Evolutionary conservation across 2,113 vertebrate genomes (phyloP), one percentile per base, ranked within the genome.

Genomic region (Euleptes europaea): DNA sequence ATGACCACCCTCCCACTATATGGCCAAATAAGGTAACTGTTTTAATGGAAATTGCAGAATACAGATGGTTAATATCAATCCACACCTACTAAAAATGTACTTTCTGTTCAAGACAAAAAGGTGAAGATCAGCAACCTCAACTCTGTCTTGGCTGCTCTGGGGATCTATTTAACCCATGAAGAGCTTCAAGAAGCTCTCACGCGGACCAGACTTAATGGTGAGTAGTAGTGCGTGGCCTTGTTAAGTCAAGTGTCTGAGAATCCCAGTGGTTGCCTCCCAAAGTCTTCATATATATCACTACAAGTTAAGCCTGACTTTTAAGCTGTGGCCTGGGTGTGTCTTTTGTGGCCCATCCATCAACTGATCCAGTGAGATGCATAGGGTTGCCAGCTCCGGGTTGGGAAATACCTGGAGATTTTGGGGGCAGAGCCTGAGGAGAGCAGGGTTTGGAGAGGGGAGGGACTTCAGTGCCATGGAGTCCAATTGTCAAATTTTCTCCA

Each of bases 31-130:
- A 60, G 57, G 57, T 26, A 60, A 60, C 57, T 60, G 19, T 3
- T 17, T 57, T 57, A 57, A 57, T 57, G 54, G 4, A 57, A 57
- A 19, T 21, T 57, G 54, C 19, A 57, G 19, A 17, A 57, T 4
- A 60, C 21, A 23, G 23, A 35, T 35, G 5, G 14, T 28, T 0
- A 38, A 35, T 49, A 47, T 35, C 31, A 33, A 14, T 14, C 35
- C 35, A 78, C 11, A 2, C 35, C 21, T 78, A 40, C 8, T 26
- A 12, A 60, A 28, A 1, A 17, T 60, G 5, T 63, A 35, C 19
- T 67, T 83, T 33, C 40, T 79, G 86, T 81, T 74, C 31, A 23
- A 93, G 93, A 67, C 70, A 54, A 82, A 5, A 78, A 85, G 76
- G n/a, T 82, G 17, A 44, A 87, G 78, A 3, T 85, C 74, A 15